Evolutionary conservation across 35 echinoderm and acorn worm genomes (phyloP).

Genomic region (Ophioderma brevispina): DNA sequence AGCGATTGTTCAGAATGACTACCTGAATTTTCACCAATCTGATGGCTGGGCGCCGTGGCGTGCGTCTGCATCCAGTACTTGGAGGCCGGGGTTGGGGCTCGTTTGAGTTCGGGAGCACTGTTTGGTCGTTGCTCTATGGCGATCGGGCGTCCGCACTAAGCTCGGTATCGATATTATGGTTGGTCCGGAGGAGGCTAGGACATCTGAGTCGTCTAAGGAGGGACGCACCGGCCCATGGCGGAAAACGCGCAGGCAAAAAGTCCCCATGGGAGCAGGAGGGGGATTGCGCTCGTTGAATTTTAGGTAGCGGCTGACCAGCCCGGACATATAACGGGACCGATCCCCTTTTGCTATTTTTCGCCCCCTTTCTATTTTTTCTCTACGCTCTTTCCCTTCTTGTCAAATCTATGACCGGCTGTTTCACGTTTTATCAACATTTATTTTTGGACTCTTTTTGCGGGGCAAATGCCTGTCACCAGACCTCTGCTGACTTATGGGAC

Average conservation of each 20-base stretch:
- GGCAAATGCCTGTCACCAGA: no score
- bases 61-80: slow-evolving; percentile 91
- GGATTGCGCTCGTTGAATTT: slow-evolving; percentile 98
- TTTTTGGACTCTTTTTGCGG: no score
- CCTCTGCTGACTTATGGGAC: no score
- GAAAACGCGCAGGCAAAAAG: slow-evolving; percentile 99
- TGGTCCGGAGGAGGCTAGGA: slow-evolving; percentile 76
- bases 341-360: slow-evolving; percentile 37
- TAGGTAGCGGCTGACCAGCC: slow-evolving; percentile 83
- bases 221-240: slow-evolving; percentile 95
- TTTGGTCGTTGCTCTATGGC: slow-evolving; percentile 93
- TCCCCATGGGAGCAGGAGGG: slow-evolving; percentile 91
- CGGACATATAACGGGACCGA: slow-evolving; percentile 70
- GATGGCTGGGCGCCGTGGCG: slow-evolving; percentile 85
- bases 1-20: no score
- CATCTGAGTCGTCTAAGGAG: slow-evolving; percentile 98
- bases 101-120: slow-evolving; percentile 95
- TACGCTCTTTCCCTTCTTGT: neutral
- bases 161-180: slow-evolving; percentile 97
- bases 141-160: slow-evolving; percentile 99
- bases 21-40: no score
- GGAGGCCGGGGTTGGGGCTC: slow-evolving; percentile 85
- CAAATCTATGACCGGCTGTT: neutral
- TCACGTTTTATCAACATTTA: neutral
- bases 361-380: neutral